Base-by-base conservation (phyloP, 2,888 invertebrate genomes). In the Caprella mutica region DNA sequence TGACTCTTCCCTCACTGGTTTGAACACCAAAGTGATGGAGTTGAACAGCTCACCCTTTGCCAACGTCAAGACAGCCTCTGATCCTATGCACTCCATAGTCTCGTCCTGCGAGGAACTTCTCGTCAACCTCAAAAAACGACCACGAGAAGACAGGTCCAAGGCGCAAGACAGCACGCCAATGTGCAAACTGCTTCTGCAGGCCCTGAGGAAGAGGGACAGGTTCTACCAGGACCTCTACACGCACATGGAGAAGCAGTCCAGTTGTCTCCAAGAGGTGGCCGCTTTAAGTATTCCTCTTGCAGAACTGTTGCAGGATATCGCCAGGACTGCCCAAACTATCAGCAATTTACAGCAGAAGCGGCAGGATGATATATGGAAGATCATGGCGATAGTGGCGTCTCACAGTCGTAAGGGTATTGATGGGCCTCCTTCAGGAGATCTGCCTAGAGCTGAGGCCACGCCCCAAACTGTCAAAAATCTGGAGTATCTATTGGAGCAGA, bases 101-200 rank as follows among this genome's bases (percentile, higher is more conserved):
- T 40, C 51, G 9, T 46, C 52, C 33, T 56, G 63, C 39, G 63
- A 63, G 30, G 61, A 62, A 38, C 46, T 59, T 9, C 62, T 59
- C 54, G 54, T 59, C 30, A 52, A 48, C 12, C 72, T 76, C 66
- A 75, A 73, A 65, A 74, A 72, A 67, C 73, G 70, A 66, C 73
- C 74, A 56, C 74, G 71, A 70, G 75, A 74, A 48, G 73, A 72
- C 56, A 73, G 74, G 67, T 71, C 71, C 24, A 72, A 71, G 65
- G 75, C 75, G 42, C 73, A 71, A 39, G 75, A 76, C 65, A 77
- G 77, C 65, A 71, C 72, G 55, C 76, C 77, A 40, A 80, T 81
- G 67, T 76, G 77, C 23, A 78, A 77, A 68, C 70, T 78, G 44
- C 73, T 80, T 33, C 80, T 79, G 64, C 74, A 78, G 55, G 78